These are phyloP conservation scores for Bellardia bayeri DNA, from an alignment of 2,888 invertebrate genomes.

Conservation along the genomic window DNA sequence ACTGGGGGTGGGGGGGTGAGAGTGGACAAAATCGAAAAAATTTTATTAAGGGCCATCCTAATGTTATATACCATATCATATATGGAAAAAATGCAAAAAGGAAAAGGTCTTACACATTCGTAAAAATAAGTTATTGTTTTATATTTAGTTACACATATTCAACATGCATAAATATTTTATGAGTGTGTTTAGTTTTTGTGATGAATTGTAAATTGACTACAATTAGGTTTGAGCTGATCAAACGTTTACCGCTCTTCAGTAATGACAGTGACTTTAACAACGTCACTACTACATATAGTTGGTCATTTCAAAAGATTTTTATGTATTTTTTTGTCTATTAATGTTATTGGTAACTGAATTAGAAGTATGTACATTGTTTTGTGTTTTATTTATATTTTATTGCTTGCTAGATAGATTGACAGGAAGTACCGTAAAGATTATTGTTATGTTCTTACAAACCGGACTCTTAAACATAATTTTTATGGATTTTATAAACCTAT, in stretches of 20 bases:
- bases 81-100: background rate
- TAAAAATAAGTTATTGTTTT: background rate
- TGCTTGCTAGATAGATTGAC: constrained; percentile 11
- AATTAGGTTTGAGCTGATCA: constrained; percentile 28
- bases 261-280: constrained; percentile 12
- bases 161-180: background rate
- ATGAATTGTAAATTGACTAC: constrained; percentile 35
- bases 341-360: background rate
- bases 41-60: too few species aligned
- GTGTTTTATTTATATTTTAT: background rate
- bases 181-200: background rate
- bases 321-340: background rate
- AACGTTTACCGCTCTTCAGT: constrained; percentile 13
- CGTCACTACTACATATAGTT: constrained; percentile 2
- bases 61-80: too few species aligned
- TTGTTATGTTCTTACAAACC: constrained; percentile 10
- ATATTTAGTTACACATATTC: background rate
- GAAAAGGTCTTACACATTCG: background rate
- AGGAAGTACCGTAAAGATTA: constrained; percentile 31
- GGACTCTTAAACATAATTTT: background rate
- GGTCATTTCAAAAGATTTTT: background rate
- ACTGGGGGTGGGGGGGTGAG: too few species aligned
- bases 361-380: background rate
- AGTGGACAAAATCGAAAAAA: too few species aligned
- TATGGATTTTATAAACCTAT: background rate